A percentile compares a stretch with the other conserved stretches of the same genome.
Conservation (phyloP, 2,797 vertebrate genomes). For the Esox masquinongy region DNA sequence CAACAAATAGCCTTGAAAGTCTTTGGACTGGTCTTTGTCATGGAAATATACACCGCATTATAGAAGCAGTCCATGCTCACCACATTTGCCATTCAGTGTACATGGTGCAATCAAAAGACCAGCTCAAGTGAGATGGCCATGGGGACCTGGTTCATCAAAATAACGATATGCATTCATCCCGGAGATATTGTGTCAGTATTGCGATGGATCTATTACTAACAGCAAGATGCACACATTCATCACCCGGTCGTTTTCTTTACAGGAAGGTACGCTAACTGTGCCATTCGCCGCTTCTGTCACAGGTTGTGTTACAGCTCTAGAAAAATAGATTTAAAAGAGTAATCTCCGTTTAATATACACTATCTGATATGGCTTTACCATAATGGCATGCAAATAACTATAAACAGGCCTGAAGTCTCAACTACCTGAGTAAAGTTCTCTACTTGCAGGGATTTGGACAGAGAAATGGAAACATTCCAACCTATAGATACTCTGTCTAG, state of each 20-base stretch:
- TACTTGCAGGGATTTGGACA: constrained; percentile 41
- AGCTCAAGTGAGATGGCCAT: neutral
- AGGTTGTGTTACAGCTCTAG: constrained; percentile 58
- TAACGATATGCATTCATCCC: neutral
- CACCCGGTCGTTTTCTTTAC: constrained; percentile 41
- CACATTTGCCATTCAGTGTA: neutral
- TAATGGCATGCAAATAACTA: constrained; percentile 77
- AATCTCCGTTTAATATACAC: constrained; percentile 66
- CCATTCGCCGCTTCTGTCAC: constrained; percentile 28
- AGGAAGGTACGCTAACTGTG: neutral
- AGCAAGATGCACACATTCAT: constrained; percentile 34
- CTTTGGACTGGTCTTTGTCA: neutral
- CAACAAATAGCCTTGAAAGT: neutral
- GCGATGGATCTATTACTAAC: constrained; percentile 22
- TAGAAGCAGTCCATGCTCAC: neutral
- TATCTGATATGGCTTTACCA: constrained; percentile 80
- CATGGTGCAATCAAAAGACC: neutral
- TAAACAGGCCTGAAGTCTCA: constrained; percentile 74
- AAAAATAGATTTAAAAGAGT: constrained; percentile 80
- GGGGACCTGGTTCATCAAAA: neutral
- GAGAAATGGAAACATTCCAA: constrained; percentile 51
- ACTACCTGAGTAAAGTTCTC: constrained; percentile 79
- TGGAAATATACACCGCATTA: neutral
- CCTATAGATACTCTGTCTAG: constrained; percentile 32
- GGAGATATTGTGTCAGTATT: constrained; percentile 6